These are phyloP conservation scores for Hemicrepidius hirtus DNA, from an alignment of 2,888 invertebrate species.

Conservation along the genomic window DNA sequence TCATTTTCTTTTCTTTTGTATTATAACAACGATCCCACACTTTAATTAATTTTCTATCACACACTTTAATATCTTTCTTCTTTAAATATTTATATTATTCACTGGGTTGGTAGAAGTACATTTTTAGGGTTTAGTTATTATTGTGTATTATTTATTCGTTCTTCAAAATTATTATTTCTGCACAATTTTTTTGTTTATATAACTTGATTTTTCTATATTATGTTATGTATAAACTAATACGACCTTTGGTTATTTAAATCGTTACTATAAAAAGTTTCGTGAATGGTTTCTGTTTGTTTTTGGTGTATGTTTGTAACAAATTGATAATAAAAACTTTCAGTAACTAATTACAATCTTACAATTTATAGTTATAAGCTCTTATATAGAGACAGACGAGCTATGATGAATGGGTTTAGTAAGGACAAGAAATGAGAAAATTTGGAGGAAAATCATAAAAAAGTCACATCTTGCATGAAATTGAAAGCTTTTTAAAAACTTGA, in stretches of 20 bases:
- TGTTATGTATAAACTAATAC: background rate
- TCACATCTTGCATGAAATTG: no score
- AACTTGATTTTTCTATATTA: background rate
- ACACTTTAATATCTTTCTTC: background rate
- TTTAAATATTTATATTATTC: background rate
- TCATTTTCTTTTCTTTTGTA: background rate
- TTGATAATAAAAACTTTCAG: constrained; percentile 24
- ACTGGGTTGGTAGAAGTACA: constrained; percentile 11
- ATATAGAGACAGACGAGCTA: no score
- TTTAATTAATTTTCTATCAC: background rate
- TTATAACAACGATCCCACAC: background rate
- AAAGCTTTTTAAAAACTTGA: no score
- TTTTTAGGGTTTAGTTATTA: background rate
- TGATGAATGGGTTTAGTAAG: no score
- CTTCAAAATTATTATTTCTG: background rate
- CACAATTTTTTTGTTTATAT: background rate
- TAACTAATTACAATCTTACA: background rate
- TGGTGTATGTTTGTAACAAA: constrained; percentile 32
- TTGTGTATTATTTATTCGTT: background rate
- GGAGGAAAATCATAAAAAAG: no score
- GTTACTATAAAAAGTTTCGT: constrained; percentile 1
- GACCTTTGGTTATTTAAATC: background rate
- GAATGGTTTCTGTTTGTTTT: constrained; percentile 18
- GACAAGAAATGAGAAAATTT: no score
- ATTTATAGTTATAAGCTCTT: background rate